These are phyloP conservation scores for Adoxophyes honmai DNA, from an alignment of 1,140 invertebrate genomes.

Conservation along the genomic window DNA sequence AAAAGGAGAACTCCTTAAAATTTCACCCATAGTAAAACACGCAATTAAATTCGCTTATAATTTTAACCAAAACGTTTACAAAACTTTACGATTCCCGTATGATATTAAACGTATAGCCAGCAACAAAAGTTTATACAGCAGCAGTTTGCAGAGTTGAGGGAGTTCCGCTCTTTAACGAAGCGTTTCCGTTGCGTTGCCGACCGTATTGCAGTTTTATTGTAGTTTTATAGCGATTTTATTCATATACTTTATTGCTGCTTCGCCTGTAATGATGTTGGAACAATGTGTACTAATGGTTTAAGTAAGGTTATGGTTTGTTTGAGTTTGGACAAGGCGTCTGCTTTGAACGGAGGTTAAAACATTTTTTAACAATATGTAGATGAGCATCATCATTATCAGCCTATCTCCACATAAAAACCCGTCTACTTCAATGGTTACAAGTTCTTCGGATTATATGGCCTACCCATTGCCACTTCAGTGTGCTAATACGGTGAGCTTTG, in stretches of 20 bases:
- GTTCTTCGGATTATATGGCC: no score
- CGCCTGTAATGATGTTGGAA: slow-evolving; percentile 5
- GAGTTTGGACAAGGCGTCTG: no score
- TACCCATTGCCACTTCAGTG: no score
- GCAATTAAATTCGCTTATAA: background rate
- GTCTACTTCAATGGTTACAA: no score
- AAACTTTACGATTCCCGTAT: background rate
- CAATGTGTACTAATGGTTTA: background rate
- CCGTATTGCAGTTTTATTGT: slow-evolving; percentile 15
- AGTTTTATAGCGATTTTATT: slow-evolving; percentile 15
- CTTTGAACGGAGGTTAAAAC: no score
- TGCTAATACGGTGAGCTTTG: no score
- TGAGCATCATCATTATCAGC: no score
- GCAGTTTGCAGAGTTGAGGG: slow-evolving; percentile 13
- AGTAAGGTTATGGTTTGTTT: no score
- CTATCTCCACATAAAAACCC: no score
- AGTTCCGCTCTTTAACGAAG: slow-evolving; percentile 15
- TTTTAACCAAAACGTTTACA: background rate
- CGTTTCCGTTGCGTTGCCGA: slow-evolving; percentile 11
- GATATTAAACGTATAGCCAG: background rate
- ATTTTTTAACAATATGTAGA: no score
- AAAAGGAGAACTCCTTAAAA: no score
- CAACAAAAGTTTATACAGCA: slow-evolving; percentile 14
- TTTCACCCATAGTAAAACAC: no score
- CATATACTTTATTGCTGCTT: background rate